Evolutionary conservation across 1,140 invertebrate species (phyloP).

Genomic region (Drosophila melanogaster): Release_6_plus_ISO1_MT NT_033779.5:7163501-7164000

Average conservation of each 20-base stretch:
- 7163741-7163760: slow-evolving; percentile 82
- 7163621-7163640: no score
- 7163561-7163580: no score
- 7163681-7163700: background rate
- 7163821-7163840: slow-evolving; percentile 40
- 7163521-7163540: no score
- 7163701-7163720: slow-evolving; percentile 13
- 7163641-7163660: no score
- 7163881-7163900: slow-evolving; percentile 40
- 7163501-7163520: no score
- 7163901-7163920: slow-evolving; percentile 43
- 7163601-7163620: no score
- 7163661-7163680: background rate
- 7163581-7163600: no score
- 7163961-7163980: slow-evolving; percentile 31
- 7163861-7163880: slow-evolving; percentile 42
- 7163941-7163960: slow-evolving; percentile 31
- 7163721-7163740: slow-evolving; percentile 75
- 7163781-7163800: slow-evolving; percentile 37
- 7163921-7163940: slow-evolving; percentile 13
- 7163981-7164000: slow-evolving; percentile 41
- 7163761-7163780: slow-evolving; percentile 72
- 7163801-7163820: slow-evolving; percentile 26
- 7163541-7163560: no score
- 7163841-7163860: slow-evolving; percentile 48